These are phyloP conservation scores for Mactromeris polynyma DNA, from an alignment of 2,888 invertebrate species.

Conservation along the genomic window DNA sequence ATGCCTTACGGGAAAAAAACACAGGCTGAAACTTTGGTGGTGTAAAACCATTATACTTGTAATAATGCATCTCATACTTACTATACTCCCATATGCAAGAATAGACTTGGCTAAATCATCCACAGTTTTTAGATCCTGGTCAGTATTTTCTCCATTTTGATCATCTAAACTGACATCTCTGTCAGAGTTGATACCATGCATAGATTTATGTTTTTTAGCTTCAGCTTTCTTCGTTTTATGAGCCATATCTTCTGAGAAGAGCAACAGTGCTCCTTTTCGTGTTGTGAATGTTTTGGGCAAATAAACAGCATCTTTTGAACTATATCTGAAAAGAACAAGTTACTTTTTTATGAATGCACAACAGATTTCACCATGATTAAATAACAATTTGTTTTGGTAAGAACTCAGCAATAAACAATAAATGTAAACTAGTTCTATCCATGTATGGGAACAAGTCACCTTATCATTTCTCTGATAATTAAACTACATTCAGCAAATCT, in stretches of 20 bases:
- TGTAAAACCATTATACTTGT: no score
- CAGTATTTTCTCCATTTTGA: conserved; percentile 42
- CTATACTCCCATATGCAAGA: conserved; percentile 82
- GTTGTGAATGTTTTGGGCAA: conserved; percentile 87
- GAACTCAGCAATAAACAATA: no score
- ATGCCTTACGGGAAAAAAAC: no score
- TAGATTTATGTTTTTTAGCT: conserved; percentile 48
- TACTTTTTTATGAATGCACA: no score
- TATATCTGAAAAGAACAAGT: conserved; percentile 42
- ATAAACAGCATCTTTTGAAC: conserved; percentile 72
- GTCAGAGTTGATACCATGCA: conserved; percentile 38
- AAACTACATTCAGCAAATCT: no score
- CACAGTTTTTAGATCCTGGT: conserved; percentile 81
- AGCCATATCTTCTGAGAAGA: conserved; percentile 87
- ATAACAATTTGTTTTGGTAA: no score
- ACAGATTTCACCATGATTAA: no score
- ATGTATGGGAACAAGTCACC: no score
- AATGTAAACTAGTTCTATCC: no score
- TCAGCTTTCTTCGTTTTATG: conserved; percentile 65
- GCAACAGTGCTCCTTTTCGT: conserved; percentile 85
- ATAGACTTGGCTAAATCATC: conserved; percentile 85
- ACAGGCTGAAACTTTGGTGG: no score
- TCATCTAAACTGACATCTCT: conserved; percentile 44
- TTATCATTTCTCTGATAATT: no score
- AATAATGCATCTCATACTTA: no score